phyloP scores from a whole-genome alignment of 2,888 invertebrate species.

The Siphlonurus alternatus region DNA sequence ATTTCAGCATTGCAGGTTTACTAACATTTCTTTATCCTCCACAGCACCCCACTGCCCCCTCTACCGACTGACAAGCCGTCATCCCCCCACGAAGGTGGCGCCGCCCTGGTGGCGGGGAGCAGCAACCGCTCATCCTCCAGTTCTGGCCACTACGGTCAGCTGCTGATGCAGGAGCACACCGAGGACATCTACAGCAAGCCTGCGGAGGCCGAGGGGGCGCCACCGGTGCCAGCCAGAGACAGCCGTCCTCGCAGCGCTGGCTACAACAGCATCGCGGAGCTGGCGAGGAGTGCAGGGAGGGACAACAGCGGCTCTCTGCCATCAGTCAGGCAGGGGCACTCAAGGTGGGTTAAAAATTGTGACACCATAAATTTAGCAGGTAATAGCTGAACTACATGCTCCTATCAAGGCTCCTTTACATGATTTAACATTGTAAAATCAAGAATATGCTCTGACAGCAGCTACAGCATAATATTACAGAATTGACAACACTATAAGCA shows the following conservation, averaged over 20 bases:
- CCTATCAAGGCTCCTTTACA: too few species aligned
- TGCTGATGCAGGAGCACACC: constrained; percentile 25
- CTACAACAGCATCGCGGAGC: background rate
- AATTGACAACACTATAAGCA: too few species aligned
- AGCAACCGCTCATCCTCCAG: constrained; percentile 23
- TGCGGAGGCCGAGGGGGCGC: constrained; percentile 26
- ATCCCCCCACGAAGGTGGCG: constrained; percentile 22
- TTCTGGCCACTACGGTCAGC: constrained; percentile 34
- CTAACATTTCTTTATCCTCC: constrained; percentile 15
- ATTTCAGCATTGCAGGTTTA: background rate
- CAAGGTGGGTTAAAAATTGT: background rate
- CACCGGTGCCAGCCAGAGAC: background rate
- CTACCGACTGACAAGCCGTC: constrained; percentile 45
- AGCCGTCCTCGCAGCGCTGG: background rate
- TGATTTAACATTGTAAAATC: too few species aligned
- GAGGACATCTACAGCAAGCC: constrained; percentile 62
- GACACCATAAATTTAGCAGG: background rate
- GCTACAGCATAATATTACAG: too few species aligned
- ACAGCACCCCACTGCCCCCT: constrained; percentile 64
- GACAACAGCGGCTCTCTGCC: background rate
- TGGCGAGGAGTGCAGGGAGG: background rate
- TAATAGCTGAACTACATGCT: too few species aligned
- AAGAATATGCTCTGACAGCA: too few species aligned
- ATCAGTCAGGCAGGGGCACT: background rate
- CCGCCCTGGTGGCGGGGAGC: constrained; percentile 15